phyloP scores from a whole-genome alignment of 1,140 invertebrate genomes.

The Drosophila lacertosa region DNA sequence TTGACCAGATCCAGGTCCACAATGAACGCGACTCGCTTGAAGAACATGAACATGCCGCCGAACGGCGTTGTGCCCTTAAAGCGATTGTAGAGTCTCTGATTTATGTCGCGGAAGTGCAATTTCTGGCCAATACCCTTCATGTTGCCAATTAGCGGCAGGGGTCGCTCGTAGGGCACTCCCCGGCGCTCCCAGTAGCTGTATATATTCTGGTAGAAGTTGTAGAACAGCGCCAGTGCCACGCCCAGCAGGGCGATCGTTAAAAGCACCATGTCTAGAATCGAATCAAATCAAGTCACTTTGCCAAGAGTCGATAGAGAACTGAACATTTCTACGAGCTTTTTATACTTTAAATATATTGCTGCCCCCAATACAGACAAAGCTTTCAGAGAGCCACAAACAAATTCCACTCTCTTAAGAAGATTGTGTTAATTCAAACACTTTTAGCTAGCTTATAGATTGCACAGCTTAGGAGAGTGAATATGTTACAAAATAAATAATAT shows the following conservation, averaged over 20 bases:
- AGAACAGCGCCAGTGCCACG: constrained; percentile 34
- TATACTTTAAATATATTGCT: not conserved
- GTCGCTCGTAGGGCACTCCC: constrained; percentile 77
- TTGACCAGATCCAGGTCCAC: constrained; percentile 71
- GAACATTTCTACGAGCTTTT: not conserved
- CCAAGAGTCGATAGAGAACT: constrained; percentile 5
- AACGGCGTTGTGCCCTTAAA: constrained; percentile 66
- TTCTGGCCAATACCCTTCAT: constrained; percentile 48
- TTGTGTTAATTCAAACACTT: no score
- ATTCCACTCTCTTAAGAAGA: not conserved
- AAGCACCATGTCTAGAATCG: constrained; percentile 8
- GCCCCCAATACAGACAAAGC: not conserved
- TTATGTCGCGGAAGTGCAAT: constrained; percentile 56
- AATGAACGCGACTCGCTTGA: constrained; percentile 41
- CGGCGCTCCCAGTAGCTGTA: constrained; percentile 83
- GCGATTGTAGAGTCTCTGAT: constrained; percentile 62
- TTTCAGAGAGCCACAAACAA: not conserved
- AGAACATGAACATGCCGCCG: constrained; percentile 63
- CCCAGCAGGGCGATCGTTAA: constrained; percentile 43
- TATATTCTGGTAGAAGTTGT: constrained; percentile 34
- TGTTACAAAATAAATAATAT: no score
- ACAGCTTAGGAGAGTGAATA: no score
- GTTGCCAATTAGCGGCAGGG: constrained; percentile 73
- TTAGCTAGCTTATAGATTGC: not conserved
- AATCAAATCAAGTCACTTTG: not conserved